These are phyloP conservation scores for Drosophila baimaii DNA, from an alignment of 1,140 invertebrate genomes.

Conservation along the genomic window DNA sequence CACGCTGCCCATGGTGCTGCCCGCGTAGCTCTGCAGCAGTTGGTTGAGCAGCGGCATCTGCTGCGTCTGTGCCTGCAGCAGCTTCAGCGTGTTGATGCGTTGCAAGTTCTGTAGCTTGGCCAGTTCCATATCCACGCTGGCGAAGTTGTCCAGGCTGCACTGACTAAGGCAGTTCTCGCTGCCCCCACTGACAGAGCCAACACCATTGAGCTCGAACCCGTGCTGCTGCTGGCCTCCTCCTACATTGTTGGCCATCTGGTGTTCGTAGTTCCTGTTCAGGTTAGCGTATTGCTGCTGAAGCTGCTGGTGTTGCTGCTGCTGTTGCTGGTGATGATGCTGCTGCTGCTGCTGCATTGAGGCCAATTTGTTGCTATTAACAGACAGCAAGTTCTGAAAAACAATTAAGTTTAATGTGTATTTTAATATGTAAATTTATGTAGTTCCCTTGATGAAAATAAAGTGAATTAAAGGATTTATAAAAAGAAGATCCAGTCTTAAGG, in stretches of 20 bases:
- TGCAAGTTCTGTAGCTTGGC: constrained; percentile 85
- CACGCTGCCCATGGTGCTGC: constrained; percentile 39
- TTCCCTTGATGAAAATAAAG: background rate
- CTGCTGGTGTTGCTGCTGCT: constrained; percentile 55
- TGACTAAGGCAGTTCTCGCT: constrained; percentile 52
- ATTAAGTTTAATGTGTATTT: background rate
- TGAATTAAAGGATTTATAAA: background rate
- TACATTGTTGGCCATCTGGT: constrained; percentile 52
- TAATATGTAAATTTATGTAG: background rate
- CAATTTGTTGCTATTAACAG: constrained; percentile 69
- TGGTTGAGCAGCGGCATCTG: constrained; percentile 80
- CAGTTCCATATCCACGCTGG: constrained; percentile 84
- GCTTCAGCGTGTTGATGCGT: constrained; percentile 84
- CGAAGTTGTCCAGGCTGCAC: constrained; percentile 62
- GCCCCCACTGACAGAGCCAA: constrained; percentile 8
- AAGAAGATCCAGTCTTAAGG: too few species aligned
- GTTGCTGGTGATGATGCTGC: constrained; percentile 65
- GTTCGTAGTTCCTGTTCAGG: constrained; percentile 62
- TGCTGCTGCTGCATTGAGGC: constrained; percentile 73
- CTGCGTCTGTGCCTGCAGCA: constrained; percentile 84
- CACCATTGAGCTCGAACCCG: constrained; percentile 55
- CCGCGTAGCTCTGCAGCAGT: constrained; percentile 70
- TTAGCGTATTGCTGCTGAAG: constrained; percentile 58
- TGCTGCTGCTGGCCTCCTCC: constrained; percentile 47
- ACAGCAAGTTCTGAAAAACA: constrained; percentile 74